Evolutionary conservation across 2,888 invertebrate species (phyloP).

Genomic region (Pyrrhia umbra): DNA sequence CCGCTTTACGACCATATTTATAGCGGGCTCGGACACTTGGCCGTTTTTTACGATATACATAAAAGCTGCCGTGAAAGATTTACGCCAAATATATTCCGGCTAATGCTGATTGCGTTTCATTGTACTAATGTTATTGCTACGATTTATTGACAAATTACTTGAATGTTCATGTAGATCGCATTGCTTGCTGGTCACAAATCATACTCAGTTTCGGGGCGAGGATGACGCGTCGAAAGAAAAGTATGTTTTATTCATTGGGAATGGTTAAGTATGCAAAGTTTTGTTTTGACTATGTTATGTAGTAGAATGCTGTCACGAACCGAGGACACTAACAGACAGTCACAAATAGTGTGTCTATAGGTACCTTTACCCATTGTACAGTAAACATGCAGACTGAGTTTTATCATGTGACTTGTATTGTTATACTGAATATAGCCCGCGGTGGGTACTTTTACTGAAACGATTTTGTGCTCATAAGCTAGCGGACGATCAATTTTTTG

Average conservation of each 20-base stretch:
- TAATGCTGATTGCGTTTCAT: slow-evolving; percentile 86
- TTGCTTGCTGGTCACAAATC: slow-evolving; percentile 35
- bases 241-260: not conserved
- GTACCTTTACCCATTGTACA: too few species aligned
- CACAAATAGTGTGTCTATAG: not conserved
- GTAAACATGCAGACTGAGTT: not conserved
- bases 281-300: too few species aligned
- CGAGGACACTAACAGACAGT: not conserved
- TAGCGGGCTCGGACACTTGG: slow-evolving; percentile 84
- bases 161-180: slow-evolving; percentile 65
- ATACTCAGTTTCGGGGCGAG: slow-evolving; percentile 4
- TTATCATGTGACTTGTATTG: slow-evolving; percentile 30
- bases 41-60: slow-evolving; percentile 90
- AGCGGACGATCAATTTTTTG: slow-evolving; percentile 86
- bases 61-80: slow-evolving; percentile 89
- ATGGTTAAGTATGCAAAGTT: not conserved
- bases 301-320: too few species aligned
- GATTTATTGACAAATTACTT: slow-evolving; percentile 56
- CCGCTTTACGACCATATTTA: slow-evolving; percentile 86
- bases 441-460: slow-evolving; percentile 28
- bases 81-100: slow-evolving; percentile 88
- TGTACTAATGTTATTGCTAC: slow-evolving; percentile 78
- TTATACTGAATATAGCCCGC: slow-evolving; percentile 36
- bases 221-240: not conserved
- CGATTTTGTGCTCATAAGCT: slow-evolving; percentile 46